A percentile compares a stretch with the other conserved stretches of the same genome.
phyloP scores from a whole-genome alignment of 2,888 invertebrate genomes.

The Hoplodrina blanda region DNA sequence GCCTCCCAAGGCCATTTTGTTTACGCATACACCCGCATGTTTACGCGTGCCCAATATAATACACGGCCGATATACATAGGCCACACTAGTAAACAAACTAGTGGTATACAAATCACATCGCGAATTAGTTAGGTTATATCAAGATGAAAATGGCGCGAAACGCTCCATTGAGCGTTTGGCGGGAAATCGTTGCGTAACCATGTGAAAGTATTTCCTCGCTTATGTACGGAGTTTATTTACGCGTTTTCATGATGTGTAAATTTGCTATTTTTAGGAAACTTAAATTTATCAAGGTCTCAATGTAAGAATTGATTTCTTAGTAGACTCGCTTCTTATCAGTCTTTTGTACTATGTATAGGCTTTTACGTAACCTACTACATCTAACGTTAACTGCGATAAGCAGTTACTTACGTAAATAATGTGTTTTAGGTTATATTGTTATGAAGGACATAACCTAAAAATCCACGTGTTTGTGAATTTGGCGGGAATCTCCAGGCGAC shows the following conservation, averaged over 20 bases:
- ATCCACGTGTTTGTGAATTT: constrained; percentile 73
- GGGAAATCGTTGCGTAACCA: constrained; percentile 85
- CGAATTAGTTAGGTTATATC: constrained; percentile 75
- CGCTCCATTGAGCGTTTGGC: constrained; percentile 87
- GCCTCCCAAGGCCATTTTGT: constrained; percentile 87
- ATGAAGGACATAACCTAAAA: constrained; percentile 69
- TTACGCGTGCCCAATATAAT: constrained; percentile 77
- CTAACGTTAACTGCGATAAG: constrained; percentile 27
- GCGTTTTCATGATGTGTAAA: constrained; percentile 40
- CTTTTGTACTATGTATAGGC: constrained; percentile 3
- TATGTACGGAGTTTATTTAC: constrained; percentile 28
- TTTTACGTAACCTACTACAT: constrained; percentile 15
- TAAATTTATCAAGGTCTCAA: constrained; percentile 18
- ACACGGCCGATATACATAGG: constrained; percentile 72
- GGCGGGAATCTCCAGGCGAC: constrained; percentile 83
- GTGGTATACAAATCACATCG: constrained; percentile 66
- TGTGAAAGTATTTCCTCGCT: constrained; percentile 80
- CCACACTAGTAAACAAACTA: constrained; percentile 63
- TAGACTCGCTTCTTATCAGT: constrained; percentile 14
- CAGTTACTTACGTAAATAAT: constrained; percentile 14
- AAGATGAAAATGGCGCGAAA: constrained; percentile 86
- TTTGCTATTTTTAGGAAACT: constrained; percentile 42
- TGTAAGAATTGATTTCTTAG: constrained; percentile 6
- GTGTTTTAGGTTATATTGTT: constrained; percentile 63
- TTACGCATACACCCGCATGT: constrained; percentile 85